These are phyloP conservation scores for Barbus barbus DNA, from an alignment of 2,113 vertebrate species.

Conservation along the genomic window DNA sequence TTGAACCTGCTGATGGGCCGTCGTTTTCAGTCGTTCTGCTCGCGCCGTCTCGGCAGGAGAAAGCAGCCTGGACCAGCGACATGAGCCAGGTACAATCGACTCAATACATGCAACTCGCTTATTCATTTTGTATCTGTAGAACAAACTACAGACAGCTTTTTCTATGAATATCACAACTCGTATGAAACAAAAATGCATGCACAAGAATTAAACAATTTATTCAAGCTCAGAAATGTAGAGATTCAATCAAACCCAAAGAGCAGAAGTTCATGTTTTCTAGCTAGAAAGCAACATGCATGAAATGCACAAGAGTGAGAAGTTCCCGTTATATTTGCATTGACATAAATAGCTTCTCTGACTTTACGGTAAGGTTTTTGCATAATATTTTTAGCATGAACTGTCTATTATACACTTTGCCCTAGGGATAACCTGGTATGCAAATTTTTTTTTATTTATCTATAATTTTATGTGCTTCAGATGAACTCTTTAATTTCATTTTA, in stretches of 20 bases:
- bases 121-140: background rate
- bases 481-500: background rate
- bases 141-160: background rate
- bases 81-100: constrained; percentile 88
- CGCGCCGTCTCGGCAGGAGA: constrained; percentile 92
- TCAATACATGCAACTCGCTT: background rate
- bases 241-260: background rate
- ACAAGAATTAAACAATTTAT: background rate
- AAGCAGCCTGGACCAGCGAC: constrained; percentile 96
- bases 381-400: background rate
- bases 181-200: background rate
- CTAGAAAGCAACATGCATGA: constrained; percentile 1
- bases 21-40: constrained; percentile 89
- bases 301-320: background rate
- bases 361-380: background rate
- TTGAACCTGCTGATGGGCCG: constrained; percentile 83
- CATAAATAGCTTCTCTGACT: background rate
- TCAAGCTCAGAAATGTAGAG: background rate
- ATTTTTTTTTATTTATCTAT: background rate
- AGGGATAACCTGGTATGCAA: background rate
- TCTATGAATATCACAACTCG: background rate
- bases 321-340: constrained; percentile 23
- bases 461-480: background rate
- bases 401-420: background rate
- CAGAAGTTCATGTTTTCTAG: background rate